Base-by-base conservation (phyloP, 1,140 invertebrate species). In the Drosophila melanica region DNA sequence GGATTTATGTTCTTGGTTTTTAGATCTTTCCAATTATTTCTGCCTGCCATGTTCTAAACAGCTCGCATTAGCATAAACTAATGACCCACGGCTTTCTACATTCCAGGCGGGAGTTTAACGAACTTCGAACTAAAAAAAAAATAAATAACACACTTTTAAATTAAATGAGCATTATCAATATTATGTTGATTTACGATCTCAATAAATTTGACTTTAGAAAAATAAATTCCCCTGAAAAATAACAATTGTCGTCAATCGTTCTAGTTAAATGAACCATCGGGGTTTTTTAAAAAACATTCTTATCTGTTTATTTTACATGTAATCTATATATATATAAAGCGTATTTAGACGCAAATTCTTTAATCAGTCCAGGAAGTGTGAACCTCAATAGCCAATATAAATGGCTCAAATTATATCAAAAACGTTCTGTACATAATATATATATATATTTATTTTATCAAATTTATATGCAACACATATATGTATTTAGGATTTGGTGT, bases 401-500 rank as follows among this genome's bases (percentile, higher is more conserved):
- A n/a, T n/a, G n/a, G n/a, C n/a, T 18, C 18, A 30, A 6, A 0
- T 1, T 30, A 30, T 30, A 33, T 8, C 30, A 6, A 9, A 7
- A 33, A 33, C n/a, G 30, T 33, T 6, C 8, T 6, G n/a, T 37
- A 18, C 9, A 48, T 20, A 12, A 37, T 11, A 33, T 20, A 60
- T 14, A 37, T 37, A 23, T n/a, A 47, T 3, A 27, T 27, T 27
- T 27, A 4, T 37, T 30, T 58, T 60, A 9, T n/a, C 0, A 73
- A 12, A 42, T 23, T 23, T 23, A 23, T 23, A 23, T 23, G 20
- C 20, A 23, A 41, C 35, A 42, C 4, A 42, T 5, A 57, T 14
- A 7, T 42, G 42, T n/a, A n/a, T n/a, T n/a, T n/a, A n/a, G n/a
- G n/a, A n/a, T 77, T 84, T 76, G 79, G 70, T 44, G 16, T 47